phyloP scores from a whole-genome alignment of 2,888 invertebrate genomes.

The Entomobrya multifasciata region DNA sequence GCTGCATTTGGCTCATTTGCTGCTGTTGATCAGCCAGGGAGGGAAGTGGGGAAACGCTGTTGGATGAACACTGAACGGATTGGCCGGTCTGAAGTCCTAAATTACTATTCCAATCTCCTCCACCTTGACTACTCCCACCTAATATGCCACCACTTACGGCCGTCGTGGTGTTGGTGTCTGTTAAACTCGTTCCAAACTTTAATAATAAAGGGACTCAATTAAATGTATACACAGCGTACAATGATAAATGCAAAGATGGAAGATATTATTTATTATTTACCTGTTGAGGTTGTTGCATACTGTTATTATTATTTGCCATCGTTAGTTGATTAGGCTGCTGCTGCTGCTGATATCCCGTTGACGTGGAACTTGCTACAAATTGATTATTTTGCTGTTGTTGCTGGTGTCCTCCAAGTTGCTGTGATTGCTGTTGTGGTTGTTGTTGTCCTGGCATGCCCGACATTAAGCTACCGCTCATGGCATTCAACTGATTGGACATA shows the following conservation, averaged over 20 bases:
- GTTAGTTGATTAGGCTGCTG: constrained; percentile 70
- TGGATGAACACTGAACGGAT: constrained; percentile 74
- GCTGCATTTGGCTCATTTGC: constrained; percentile 72
- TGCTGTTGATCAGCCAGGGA: constrained; percentile 62
- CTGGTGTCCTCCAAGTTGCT: constrained; percentile 73
- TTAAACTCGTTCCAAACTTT: constrained; percentile 54
- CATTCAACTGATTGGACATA: constrained; percentile 64
- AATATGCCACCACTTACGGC: no score
- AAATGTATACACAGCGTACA: no score
- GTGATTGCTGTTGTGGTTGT: constrained; percentile 63
- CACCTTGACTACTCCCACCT: no score
- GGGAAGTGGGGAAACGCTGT: constrained; percentile 69
- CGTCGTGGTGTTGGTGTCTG: constrained; percentile 9
- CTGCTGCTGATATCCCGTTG: constrained; percentile 70
- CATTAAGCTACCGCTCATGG: constrained; percentile 59
- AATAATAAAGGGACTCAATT: no score
- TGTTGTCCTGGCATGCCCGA: constrained; percentile 54
- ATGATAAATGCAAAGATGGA: no score
- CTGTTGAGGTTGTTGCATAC: constrained; percentile 63
- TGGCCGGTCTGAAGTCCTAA: constrained; percentile 72
- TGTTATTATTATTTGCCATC: constrained; percentile 55
- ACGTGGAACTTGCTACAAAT: constrained; percentile 34
- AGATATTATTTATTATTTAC: no score
- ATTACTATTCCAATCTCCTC: constrained; percentile 76
- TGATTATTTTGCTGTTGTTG: constrained; percentile 73